Base-by-base conservation (phyloP, 2,888 invertebrate species). In the Melinaea marsaeus region DNA sequence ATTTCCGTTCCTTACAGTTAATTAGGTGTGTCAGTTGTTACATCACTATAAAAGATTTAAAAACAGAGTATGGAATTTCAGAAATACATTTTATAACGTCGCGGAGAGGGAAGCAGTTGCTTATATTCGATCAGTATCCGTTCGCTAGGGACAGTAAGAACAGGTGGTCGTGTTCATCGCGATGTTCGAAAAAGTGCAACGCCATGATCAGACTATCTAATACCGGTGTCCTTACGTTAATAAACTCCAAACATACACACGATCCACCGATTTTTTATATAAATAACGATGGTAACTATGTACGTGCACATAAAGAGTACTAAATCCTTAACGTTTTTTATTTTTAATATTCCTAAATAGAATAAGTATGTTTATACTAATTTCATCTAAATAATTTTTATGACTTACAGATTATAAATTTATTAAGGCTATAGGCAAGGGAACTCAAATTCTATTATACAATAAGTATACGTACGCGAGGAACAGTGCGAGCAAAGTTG, bases 1-100 rank as follows among this genome's bases (percentile, higher is more conserved):
- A 2, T 9, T 6, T 42, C 2, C 9, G 11, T 51, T 9, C 22
- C 7, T 48, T 48, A n/a, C n/a, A 13, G 2, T 48, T 13, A 13
- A 48, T 48, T 4, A 37, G 37, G 2, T 37, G n/a, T 3, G 22
- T 22, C n/a, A 48, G 13, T 57, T 46, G 33, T 54, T 51, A n/a
- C 37, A 37, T 54, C 35, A 32, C 11, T 48, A 22, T 37, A 57
- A 34, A 11, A 35, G 57, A 56, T 37, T 37, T 22, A 34, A 7
- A 32, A 45, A 60, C 22, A 13, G 2, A 13, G 46, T 55, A 48
- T 57, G 32, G 13, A 13, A 22, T 64, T 85, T 13, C 84, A 86
- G 88, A 84, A 75, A 85, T 88, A 64, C 80, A 85, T 69, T 88
- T 80, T 72, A 88, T 88, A 68, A 77, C 78, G 13, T 88, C 88